Base-by-base conservation (phyloP, 2,113 vertebrate genomes). In the Alexandromys fortis region DNA sequence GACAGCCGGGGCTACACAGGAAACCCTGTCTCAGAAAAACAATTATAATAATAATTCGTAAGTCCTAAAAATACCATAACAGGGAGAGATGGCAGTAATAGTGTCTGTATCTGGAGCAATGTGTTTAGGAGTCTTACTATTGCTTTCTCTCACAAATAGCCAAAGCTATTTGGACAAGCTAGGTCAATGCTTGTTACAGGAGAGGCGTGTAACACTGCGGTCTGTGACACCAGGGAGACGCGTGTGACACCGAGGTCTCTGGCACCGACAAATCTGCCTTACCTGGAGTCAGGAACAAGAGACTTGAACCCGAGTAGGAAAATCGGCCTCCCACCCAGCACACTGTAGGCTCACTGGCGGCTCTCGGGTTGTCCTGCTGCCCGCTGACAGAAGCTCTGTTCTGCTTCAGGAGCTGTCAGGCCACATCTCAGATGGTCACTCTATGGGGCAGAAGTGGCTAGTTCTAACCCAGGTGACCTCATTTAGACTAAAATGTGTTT, bases 301-400 rank as follows among this genome's bases (percentile, higher is more conserved):
- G 81, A 77, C 13, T 82, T 92, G 93, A 95, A 24, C 73, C 35
- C 70, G 28, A 47, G 38, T 38, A 67, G 92, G 79, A 96, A 65
- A 89, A 45, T 73, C 76, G 68, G 73, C 42, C 22, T 79, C 45
- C 16, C 12, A 17, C 2, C 89, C 67, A 47, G 55, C 91, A 38
- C 42, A 49, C 70, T 55, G 81, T 75, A 76, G 5, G 49, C 12
- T 75, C 49, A 70, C 73, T 78, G 63, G 8, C 21, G 35, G 68
- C 47, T 96, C 58, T 85, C 35, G 2, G 22, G 55, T 38, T 61
- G 94, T 79, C 47, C 19, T n/a, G 21, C 35, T 11, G 0, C 67
- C 42, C 1, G 90, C 95, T 85, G 89, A 94, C 38, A 89, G n/a
- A 72, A 90, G 96, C 97, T 70, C 38, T n/a, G 77, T 3, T 88